phyloP scores from a whole-genome alignment of 2,888 invertebrate species.

The Limnephilus marmoratus region DNA sequence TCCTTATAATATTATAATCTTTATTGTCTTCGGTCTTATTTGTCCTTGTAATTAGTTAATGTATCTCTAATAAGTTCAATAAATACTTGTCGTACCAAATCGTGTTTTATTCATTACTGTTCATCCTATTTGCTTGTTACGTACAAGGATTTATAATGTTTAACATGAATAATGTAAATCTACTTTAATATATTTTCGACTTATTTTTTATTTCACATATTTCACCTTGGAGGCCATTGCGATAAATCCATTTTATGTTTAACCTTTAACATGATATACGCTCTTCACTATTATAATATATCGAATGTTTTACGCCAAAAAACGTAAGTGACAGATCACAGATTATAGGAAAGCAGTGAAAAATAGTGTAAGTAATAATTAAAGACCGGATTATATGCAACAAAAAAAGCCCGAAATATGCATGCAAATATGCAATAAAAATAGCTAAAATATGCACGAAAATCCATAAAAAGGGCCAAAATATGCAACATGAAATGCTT shows the following conservation, averaged over 20 bases:
- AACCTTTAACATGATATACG: too few species aligned
- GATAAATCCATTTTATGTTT: neutral
- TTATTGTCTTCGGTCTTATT: neutral
- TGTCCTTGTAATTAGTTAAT: neutral
- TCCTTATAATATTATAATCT: neutral
- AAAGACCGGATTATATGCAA: rapidly evolving
- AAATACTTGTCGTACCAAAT: neutral
- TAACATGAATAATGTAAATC: neutral
- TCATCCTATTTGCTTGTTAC: neutral
- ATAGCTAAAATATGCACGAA: too few species aligned
- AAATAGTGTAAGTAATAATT: too few species aligned
- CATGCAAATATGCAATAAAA: too few species aligned
- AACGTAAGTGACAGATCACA: neutral
- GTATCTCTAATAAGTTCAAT: neutral
- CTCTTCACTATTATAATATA: neutral
- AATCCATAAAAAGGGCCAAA: too few species aligned
- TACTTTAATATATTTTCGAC: neutral
- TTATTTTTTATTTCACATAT: neutral
- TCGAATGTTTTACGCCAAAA: neutral
- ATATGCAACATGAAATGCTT: too few species aligned
- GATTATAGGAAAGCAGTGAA: too few species aligned
- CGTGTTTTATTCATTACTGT: neutral
- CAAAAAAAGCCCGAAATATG: too few species aligned
- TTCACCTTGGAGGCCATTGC: neutral
- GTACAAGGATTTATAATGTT: neutral